Base-by-base conservation (phyloP, 2,113 vertebrate species). In the Gracilinanus agilis region DNA sequence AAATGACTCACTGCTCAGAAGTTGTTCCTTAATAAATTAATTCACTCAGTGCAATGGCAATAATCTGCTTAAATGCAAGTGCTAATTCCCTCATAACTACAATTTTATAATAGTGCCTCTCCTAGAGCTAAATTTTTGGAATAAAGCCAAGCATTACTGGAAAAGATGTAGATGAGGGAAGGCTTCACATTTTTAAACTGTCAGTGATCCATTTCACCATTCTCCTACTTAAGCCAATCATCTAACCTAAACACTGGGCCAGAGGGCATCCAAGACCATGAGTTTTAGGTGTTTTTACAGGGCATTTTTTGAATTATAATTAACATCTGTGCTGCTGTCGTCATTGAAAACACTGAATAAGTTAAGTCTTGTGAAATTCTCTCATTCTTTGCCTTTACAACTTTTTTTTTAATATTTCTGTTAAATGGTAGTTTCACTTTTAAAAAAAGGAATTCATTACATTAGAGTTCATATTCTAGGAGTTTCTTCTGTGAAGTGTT, bases 21-120 rank as follows among this genome's bases (percentile, higher is more conserved):
- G 90, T 96, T 91, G 8, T 40, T 92, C 49, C 89, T 97, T 97
- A 98, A 96, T 96, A 96, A 97, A 94, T 98, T 91, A 95, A 92
- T 53, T 92, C 3, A 53, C 90, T 94, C 92, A 95, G 49, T 89
- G 24, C 27, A 96, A 95, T 34, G 40, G 2, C 94, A 97, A 97
- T 93, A 96, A 96, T 94, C n/a, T 95, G 44, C 40, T 98, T 94
- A 96, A 97, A 95, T 96, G 23, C n/a, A 94, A 49, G 44, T 95
- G n/a, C 61, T 97, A 93, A 96, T 94, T 94, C 55, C 19, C 27
- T 97, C 44, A 90, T 92, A 95, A 96, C 93, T 94, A 75, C 90
- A 94, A 16, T 97, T 94, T 93, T 96, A 90, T 88, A 94, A 24
- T 44, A 90, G 19, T 93, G 97, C 19, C 3, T 96, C 94, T 96